Percentiles rank a stretch among this genome's conserved stretches.
These are phyloP conservation scores for Pelodiscus sinensis DNA, from an alignment of 2,113 vertebrate genomes.

Conservation along the genomic window DNA sequence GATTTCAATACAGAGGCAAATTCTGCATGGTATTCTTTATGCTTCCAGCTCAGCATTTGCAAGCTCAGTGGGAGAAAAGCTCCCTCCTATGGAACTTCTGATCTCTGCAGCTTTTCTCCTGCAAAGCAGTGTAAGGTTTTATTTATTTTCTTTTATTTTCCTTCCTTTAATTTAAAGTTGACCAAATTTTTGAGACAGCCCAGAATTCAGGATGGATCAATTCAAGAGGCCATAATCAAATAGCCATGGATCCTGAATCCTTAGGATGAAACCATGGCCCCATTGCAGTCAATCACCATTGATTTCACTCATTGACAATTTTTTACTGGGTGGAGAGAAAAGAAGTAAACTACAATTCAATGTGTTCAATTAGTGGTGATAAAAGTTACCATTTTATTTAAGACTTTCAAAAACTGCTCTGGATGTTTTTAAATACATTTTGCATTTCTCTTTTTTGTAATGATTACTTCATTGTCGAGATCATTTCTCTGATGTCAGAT, in stretches of 20 bases:
- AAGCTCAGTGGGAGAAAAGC: slow-evolving; percentile 45
- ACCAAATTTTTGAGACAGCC: not conserved
- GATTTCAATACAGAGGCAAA: not conserved
- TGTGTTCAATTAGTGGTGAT: not conserved
- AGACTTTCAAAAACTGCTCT: not conserved
- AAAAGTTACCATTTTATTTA: not conserved
- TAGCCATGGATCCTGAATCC: not conserved
- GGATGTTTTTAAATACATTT: not conserved
- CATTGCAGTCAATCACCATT: not conserved
- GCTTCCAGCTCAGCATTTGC: not conserved
- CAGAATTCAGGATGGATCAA: not conserved
- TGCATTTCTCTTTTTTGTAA: not conserved
- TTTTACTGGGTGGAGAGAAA: slow-evolving; percentile 59
- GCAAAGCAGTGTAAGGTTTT: fast-evolving
- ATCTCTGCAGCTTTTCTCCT: not conserved
- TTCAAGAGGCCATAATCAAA: not conserved
- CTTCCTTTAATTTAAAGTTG: not conserved
- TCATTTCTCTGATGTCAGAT: not conserved
- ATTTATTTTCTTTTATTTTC: not conserved
- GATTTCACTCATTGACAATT: slow-evolving; percentile 67
- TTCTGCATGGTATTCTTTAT: not conserved
- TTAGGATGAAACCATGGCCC: not conserved
- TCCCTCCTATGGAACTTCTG: slow-evolving; percentile 63
- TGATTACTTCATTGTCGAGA: not conserved
- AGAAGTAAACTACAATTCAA: not conserved